A percentile compares a stretch with the other conserved stretches of the same genome.
phyloP scores from a whole-genome alignment of 64 coral and sea anemone genomes.

The Actinia equina region DNA sequence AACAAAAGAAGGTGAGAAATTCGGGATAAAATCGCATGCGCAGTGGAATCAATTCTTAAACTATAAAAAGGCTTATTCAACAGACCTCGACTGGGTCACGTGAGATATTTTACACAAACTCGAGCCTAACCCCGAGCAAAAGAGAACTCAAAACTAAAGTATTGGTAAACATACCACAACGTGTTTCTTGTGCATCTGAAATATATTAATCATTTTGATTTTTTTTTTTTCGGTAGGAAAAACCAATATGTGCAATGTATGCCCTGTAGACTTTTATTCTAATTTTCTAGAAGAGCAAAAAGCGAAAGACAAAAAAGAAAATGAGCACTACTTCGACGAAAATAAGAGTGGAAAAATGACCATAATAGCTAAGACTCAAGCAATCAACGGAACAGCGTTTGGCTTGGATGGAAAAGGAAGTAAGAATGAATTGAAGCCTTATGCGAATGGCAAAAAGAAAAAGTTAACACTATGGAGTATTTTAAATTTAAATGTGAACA shows the following conservation, averaged over 20 bases:
- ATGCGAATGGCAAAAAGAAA: background rate
- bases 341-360: background rate
- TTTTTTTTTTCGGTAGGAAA: background rate
- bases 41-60: too few relatives aligned
- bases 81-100: too few relatives aligned
- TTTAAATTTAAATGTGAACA: background rate
- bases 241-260: background rate
- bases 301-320: background rate
- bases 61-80: too few relatives aligned
- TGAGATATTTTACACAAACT: too few relatives aligned
- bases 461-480: background rate
- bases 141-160: too few relatives aligned
- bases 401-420: background rate
- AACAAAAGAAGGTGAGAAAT: too few relatives aligned
- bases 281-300: background rate
- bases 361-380: background rate
- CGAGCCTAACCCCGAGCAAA: too few relatives aligned
- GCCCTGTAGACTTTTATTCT: background rate
- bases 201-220: too few relatives aligned
- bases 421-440: background rate
- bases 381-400: background rate
- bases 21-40: too few relatives aligned
- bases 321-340: background rate
- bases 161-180: too few relatives aligned
- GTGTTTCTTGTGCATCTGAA: too few relatives aligned